These are phyloP conservation scores for Teleogryllus occipitalis DNA, from an alignment of 1,140 invertebrate genomes.

Conservation along the genomic window DNA sequence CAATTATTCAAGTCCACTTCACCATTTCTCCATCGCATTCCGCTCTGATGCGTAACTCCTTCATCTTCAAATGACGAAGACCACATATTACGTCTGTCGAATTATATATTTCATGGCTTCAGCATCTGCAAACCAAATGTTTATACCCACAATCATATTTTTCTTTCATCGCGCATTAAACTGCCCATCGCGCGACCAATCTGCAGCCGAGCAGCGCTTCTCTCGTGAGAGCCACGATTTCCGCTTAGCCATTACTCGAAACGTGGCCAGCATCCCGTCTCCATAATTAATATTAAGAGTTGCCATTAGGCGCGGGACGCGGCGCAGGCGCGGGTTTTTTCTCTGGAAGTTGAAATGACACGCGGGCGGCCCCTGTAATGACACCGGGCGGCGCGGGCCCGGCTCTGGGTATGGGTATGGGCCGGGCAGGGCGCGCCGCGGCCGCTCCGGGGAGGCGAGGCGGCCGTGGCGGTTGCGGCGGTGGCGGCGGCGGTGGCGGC, in stretches of 20 bases:
- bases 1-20: background rate
- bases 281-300: background rate
- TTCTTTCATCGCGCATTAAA: constrained; percentile 1
- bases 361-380: background rate
- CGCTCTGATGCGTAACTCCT: background rate
- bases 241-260: background rate
- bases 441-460: too few relatives aligned
- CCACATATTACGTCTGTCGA: background rate
- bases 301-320: background rate
- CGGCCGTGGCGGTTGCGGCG: too few relatives aligned
- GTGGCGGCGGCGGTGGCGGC: too few relatives aligned
- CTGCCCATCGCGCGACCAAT: background rate
- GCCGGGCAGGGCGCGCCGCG: too few relatives aligned
- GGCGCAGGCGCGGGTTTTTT: background rate
- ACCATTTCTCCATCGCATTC: too few relatives aligned
- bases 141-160: background rate
- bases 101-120: background rate
- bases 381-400: background rate
- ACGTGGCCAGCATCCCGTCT: background rate
- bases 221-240: background rate
- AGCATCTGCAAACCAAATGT: background rate
- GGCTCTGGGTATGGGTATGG: too few relatives aligned
- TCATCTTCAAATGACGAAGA: background rate
- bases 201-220: background rate
- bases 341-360: background rate